Conservation (phyloP, 2,888 invertebrate species). For the Pristionchus exspectatus region DNA sequence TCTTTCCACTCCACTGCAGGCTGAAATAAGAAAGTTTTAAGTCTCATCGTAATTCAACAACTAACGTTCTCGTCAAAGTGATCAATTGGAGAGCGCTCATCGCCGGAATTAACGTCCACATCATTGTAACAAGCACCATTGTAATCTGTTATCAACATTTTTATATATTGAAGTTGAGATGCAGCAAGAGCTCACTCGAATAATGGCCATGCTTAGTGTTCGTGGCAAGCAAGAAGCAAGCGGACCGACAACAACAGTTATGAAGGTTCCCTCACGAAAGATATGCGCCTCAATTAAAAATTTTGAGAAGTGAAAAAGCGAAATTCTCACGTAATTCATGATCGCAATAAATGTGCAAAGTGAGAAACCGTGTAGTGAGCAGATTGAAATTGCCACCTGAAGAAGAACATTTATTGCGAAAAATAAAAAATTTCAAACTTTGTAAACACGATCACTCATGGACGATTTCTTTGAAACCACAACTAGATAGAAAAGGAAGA, state of each 20-base stretch:
- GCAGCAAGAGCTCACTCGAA: neutral
- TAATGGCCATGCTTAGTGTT: neutral
- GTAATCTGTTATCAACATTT: neutral
- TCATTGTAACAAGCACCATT: neutral
- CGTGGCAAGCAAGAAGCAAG: neutral
- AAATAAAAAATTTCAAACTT: neutral
- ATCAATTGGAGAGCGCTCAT: neutral
- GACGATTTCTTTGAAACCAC: neutral
- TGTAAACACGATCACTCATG: neutral
- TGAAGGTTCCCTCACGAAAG: conserved; percentile 17
- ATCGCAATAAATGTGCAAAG: neutral
- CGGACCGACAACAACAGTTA: conserved; percentile 25
- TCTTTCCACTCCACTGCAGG: neutral
- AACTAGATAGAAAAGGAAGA: neutral
- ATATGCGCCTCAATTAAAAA: neutral
- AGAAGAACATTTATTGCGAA: neutral
- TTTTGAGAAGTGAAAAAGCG: neutral
- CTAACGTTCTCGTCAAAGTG: neutral
- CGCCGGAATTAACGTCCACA: neutral
- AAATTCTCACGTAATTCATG: conserved; percentile 11
- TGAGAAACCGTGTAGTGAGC: neutral
- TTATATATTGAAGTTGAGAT: neutral
- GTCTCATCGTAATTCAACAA: neutral
- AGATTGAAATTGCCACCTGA: conserved; percentile 10
- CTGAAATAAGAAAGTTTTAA: neutral